A percentile compares a stretch with the other conserved stretches of the same genome.
Evolutionary conservation across 1,140 invertebrate species (phyloP).

Genomic region (Nasonia longicornis): DNA sequence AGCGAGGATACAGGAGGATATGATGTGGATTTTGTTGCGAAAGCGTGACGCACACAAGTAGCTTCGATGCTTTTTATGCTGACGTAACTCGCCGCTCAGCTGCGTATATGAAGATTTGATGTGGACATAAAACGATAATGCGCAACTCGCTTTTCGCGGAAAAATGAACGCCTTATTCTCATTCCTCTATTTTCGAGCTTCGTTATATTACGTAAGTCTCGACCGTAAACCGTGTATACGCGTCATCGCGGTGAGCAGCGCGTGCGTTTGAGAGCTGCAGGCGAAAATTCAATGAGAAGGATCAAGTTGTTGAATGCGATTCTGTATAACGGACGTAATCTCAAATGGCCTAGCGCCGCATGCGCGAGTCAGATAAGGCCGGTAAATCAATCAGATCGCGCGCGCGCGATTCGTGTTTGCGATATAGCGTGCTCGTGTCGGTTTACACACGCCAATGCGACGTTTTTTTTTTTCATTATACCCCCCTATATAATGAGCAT

Average conservation of each 20-base stretch:
- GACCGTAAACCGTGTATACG: no score
- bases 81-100: neutral
- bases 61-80: neutral
- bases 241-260: neutral
- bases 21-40: neutral
- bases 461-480: no score
- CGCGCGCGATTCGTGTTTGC: neutral
- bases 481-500: no score
- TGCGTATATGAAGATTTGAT: neutral
- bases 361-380: conserved; percentile 3
- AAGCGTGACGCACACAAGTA: neutral
- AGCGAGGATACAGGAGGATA: neutral
- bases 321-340: neutral
- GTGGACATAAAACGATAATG: neutral
- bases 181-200: neutral
- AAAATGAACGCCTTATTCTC: neutral
- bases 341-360: neutral
- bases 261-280: neutral
- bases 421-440: neutral
- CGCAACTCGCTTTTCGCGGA: neutral
- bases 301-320: conserved; percentile 11
- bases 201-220: no score
- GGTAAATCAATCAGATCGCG: conserved; percentile 17
- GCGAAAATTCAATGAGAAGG: conserved; percentile 13
- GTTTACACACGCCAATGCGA: no score